A percentile compares a stretch with the other conserved stretches of the same genome.
Conservation (phyloP, 2,797 vertebrate species). For the Gambusia yucatana region DNA sequence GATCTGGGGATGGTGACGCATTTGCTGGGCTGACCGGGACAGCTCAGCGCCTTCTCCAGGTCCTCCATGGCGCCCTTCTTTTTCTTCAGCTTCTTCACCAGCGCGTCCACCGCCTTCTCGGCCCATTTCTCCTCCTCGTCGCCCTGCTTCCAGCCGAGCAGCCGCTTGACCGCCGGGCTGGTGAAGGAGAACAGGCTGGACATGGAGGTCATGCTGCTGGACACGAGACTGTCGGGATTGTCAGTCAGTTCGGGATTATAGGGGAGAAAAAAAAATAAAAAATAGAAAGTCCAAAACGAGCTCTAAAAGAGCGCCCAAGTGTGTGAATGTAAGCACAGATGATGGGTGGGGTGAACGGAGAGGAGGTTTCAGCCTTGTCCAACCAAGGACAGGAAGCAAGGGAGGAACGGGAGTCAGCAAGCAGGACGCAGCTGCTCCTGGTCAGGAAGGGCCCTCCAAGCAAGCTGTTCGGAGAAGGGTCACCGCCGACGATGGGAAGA, state of each 20-base stretch:
- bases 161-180: conserved; percentile 96
- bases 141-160: conserved; percentile 98
- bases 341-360: conserved; percentile 63
- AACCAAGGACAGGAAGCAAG: conserved; percentile 86
- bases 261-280: too few relatives aligned
- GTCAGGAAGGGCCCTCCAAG: conserved; percentile 82
- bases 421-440: conserved; percentile 87
- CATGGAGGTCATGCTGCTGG: conserved; percentile 92
- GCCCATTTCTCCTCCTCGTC: conserved; percentile 99
- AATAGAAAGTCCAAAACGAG: neutral
- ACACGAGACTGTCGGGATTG: conserved; percentile 19
- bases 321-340: conserved; percentile 31
- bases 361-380: conserved; percentile 77
- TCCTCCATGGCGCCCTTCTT: conserved; percentile 99
- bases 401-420: conserved; percentile 75
- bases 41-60: conserved; percentile 96
- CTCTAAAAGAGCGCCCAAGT: conserved; percentile 11
- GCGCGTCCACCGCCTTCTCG: conserved; percentile 96
- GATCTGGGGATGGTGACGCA: conserved; percentile 97
- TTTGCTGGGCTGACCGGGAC: conserved; percentile 96
- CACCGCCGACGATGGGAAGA: conserved; percentile 67
- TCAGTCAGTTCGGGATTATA: conserved; percentile 21
- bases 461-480: conserved; percentile 75
- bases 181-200: conserved; percentile 99
- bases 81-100: conserved; percentile 99